Conservation (phyloP, 2,888 invertebrate species). For the Ceraclea dissimilis region DNA sequence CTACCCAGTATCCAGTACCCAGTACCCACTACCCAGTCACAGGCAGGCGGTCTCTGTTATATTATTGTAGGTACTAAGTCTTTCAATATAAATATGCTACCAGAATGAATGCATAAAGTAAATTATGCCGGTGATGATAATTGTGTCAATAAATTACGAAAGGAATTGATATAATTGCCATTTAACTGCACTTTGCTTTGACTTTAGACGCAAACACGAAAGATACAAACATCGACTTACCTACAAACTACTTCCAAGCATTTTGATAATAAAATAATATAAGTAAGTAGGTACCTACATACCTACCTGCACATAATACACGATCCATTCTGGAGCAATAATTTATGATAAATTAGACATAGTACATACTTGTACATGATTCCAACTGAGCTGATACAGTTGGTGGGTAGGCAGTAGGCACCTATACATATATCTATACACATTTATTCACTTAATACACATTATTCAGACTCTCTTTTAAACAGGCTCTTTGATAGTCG, state of each 20-base stretch:
- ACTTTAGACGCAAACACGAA: slow-evolving; percentile 6
- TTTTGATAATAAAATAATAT: slow-evolving; percentile 7
- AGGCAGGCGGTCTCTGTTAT: neutral
- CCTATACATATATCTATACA: too few relatives aligned
- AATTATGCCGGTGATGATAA: slow-evolving; percentile 16
- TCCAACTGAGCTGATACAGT: too few relatives aligned
- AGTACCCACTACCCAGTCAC: neutral
- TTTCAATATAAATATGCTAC: slow-evolving; percentile 3
- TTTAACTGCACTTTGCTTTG: slow-evolving; percentile 11
- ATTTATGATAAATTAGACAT: neutral
- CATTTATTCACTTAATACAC: too few relatives aligned
- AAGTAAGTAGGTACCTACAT: neutral
- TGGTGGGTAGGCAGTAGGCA: too few relatives aligned
- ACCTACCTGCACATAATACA: neutral
- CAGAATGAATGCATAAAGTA: slow-evolving; percentile 7
- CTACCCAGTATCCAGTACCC: neutral
- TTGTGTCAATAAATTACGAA: slow-evolving; percentile 17
- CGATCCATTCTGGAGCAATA: neutral
- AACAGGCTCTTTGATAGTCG: too few relatives aligned
- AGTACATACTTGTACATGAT: too few relatives aligned
- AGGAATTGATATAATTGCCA: slow-evolving; percentile 18
- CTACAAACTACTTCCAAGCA: neutral
- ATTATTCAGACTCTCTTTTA: too few relatives aligned
- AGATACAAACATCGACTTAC: slow-evolving; percentile 6
- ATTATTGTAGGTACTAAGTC: neutral